Evolutionary conservation across 1,140 invertebrate genomes (phyloP).

Genomic region (Drosophila obscura): DNA sequence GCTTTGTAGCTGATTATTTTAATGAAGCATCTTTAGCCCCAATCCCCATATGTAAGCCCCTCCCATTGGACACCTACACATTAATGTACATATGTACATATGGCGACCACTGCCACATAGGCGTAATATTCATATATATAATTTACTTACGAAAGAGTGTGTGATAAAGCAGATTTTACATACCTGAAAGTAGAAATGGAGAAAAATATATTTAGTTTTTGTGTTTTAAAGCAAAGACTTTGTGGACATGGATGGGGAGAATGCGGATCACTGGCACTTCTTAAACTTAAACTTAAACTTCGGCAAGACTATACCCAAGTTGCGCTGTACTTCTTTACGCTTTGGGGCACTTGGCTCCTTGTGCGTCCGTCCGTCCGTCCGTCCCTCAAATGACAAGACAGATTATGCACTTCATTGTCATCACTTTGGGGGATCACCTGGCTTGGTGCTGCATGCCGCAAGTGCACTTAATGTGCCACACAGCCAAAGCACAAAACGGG

Average conservation of each 20-base stretch:
- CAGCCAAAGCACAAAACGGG: conserved; percentile 24
- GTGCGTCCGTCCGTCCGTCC: too few relatives aligned
- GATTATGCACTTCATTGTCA: conserved; percentile 43
- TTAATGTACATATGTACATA: too few relatives aligned
- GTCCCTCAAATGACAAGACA: conserved; percentile 48
- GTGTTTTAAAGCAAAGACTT: background rate
- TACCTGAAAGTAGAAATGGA: conserved; percentile 53
- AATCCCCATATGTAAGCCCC: too few relatives aligned
- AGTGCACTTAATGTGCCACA: conserved; percentile 67
- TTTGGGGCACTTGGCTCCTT: too few relatives aligned
- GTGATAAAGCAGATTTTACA: conserved; percentile 32
- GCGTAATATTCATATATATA: conserved; percentile 22
- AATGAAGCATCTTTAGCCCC: conserved; percentile 56
- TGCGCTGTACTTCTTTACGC: too few relatives aligned
- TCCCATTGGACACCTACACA: conserved; percentile 20
- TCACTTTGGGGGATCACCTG: conserved; percentile 4
- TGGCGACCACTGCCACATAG: conserved; percentile 34
- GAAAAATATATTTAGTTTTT: conserved; percentile 25
- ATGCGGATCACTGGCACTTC: background rate
- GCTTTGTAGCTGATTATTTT: conserved; percentile 63
- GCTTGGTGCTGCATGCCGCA: conserved; percentile 52
- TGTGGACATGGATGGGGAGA: background rate
- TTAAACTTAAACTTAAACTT: conserved; percentile 5
- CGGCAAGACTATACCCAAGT: background rate
- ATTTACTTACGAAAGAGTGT: conserved; percentile 49